Percentiles rank a stretch among this genome's conserved stretches.
These are phyloP conservation scores for Epinotia brunnichana DNA, from an alignment of 2,888 invertebrate genomes.

Conservation along the genomic window DNA sequence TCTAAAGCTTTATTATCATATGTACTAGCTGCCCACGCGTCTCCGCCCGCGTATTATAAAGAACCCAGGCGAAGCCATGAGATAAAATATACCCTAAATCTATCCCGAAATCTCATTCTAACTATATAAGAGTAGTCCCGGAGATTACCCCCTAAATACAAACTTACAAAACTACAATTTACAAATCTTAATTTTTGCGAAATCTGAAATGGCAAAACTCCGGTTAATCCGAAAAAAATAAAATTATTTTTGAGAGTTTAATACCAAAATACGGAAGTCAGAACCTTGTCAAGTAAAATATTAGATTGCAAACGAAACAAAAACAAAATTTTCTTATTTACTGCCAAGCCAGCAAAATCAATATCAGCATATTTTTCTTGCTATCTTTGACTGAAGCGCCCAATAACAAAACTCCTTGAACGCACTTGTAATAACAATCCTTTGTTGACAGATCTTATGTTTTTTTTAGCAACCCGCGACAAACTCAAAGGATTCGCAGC, in stretches of 20 bases:
- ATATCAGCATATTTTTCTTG: conserved; percentile 6
- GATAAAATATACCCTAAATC: no score
- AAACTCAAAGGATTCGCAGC: conserved; percentile 74
- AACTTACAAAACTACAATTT: no score
- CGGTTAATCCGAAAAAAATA: no score
- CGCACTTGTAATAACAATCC: conserved; percentile 77
- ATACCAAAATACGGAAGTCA: neutral
- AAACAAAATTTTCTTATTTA: neutral
- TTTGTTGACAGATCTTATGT: conserved; percentile 69
- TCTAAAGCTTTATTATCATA: no score
- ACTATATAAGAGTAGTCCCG: no score
- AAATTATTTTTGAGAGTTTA: neutral
- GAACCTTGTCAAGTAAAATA: neutral
- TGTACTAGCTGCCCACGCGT: no score
- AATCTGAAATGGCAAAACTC: no score
- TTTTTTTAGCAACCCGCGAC: conserved; percentile 67
- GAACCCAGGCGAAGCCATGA: no score
- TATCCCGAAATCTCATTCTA: no score
- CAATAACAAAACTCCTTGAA: conserved; percentile 72
- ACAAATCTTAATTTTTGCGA: no score
- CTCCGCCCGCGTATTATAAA: no score
- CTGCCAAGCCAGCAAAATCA: neutral
- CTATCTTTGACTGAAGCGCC: conserved; percentile 49
- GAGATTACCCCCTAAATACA: no score
- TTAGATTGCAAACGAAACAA: neutral